A percentile compares a stretch with the other conserved stretches of the same genome.
phyloP scores from a whole-genome alignment of 2,888 invertebrate species.

The Phorcus lineatus region DNA sequence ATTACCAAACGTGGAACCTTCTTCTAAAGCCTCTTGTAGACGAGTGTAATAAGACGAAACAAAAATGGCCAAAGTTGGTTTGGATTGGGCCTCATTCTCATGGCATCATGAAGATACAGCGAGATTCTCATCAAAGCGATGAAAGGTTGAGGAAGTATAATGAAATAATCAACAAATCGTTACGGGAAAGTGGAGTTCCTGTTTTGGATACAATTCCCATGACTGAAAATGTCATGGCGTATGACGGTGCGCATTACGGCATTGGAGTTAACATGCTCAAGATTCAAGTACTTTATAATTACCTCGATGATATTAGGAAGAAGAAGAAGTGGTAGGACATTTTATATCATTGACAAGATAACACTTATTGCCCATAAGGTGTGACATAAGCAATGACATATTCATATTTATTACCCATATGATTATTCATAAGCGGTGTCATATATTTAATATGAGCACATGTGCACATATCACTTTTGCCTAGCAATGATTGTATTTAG shows the following conservation, averaged over 20 bases:
- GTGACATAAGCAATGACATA: no score
- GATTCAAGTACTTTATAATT: background rate
- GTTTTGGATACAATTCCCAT: background rate
- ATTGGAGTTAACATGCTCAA: background rate
- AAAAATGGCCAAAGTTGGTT: constrained; percentile 4
- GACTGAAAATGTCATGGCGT: background rate
- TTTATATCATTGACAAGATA: no score
- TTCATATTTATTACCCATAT: no score
- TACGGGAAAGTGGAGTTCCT: background rate
- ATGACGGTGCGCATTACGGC: background rate
- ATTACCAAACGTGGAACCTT: background rate
- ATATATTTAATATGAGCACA: no score
- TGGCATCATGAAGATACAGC: background rate
- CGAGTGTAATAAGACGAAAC: background rate
- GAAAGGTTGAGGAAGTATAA: background rate
- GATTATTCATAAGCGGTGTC: no score
- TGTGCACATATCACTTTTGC: no score
- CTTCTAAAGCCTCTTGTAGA: background rate
- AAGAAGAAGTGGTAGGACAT: background rate
- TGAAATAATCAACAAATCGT: background rate
- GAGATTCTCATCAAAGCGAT: background rate
- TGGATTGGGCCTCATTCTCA: constrained; percentile 5
- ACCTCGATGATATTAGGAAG: background rate
- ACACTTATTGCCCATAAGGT: no score
- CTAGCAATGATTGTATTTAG: no score